Base-by-base conservation (phyloP, 1,140 invertebrate species). In the Hylyphantes graminicola region DNA sequence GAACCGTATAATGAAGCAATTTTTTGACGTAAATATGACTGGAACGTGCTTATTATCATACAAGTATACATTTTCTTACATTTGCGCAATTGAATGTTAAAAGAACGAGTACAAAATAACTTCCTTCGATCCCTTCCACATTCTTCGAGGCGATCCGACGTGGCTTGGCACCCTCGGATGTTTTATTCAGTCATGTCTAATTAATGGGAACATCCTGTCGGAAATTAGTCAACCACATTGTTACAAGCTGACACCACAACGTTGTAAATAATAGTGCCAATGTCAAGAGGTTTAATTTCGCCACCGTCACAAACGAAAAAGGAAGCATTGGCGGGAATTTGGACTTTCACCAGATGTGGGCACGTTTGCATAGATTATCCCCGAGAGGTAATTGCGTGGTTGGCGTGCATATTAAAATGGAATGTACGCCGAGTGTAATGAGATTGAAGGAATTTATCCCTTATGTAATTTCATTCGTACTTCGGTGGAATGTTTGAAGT, bases 201-300 rank as follows among this genome's bases (percentile, higher is more conserved):
- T 76, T 76, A 76, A 76, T 76, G 74, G 74, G 9, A 9, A 50
- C 74, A 63, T 76, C 57, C 74, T 61, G 55, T 76, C 74, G 74
- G 74, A 76, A 76, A 76, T 76, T 76, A 76, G 57, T 63, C 74
- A 63, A 76, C 35, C 74, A 63, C 74, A 74, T 74, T 74, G 55
- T 74, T 74, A 74, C 55, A 74, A 35, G 19, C 17, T 74, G 55
- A 57, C 54, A 10, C 72, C 19, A 19, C 54, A 21, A 57, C 51
- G 72, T 57, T 74, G 35, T 74, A 74, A 74, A 74, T 74, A 74
- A 74, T 74, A 74, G 72, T 74, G 55, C 59, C 55, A 74, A 74
- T 74, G 72, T 74, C 72, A 74, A 57, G 72, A 61, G 54, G 67
- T 74, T 74, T 74, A 74, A 57, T 74, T 74, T 74, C n/a, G 54